Evolutionary conservation across 2,113 vertebrate species (phyloP), one percentile per base, ranked within the genome.

Genomic region (Cinclus mexicanus): DNA sequence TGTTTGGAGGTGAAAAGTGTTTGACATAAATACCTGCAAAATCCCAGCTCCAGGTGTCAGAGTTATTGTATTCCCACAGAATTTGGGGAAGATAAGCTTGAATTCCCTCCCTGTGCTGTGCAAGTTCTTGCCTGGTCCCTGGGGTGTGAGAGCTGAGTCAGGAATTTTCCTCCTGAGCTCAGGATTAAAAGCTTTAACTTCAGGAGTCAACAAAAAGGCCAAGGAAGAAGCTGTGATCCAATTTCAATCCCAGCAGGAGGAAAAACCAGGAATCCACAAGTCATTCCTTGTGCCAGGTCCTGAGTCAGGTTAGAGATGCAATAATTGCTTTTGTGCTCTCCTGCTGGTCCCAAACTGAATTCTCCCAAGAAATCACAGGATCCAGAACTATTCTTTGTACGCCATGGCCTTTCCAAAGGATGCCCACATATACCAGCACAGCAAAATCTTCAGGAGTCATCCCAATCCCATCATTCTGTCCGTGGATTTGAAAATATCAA

Each of bases 81-180:
- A 44, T 70, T 33, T 19, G 14, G 60, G 65, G 42, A 50, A 77
- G 33, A 84, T 29, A 10, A 39, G 28, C 50, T 95, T 31, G 0
- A 95, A 57, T 69, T 69, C 83, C 24, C 26, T 79, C 63, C 8
- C 57, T 12, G 24, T 4, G 16, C 31, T 44, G n/a, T 12, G n/a
- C 59, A 37, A 37, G 57, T 22, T 41, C 76, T 57, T 42, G 59
- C 11, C 64, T 52, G 49, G 44, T 61, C 63, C 52, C 65, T 29
- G 56, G 52, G n/a, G n/a, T 39, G 69, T 10, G 59, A 70, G 47
- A 37, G 86, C 93, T 94, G 89, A 94, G 68, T 95, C 72, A 61
- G 71, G 79, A 31, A 13, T 56, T 80, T 76, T 72, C 59, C 57
- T 69, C 24, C 68, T 7, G n/a, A 87, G 59, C 37, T 26, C 46